Evolutionary conservation across 2,797 vertebrate species (phyloP), one percentile per base, ranked within the genome.

Genomic region (Eulemur rubriventer): DNA sequence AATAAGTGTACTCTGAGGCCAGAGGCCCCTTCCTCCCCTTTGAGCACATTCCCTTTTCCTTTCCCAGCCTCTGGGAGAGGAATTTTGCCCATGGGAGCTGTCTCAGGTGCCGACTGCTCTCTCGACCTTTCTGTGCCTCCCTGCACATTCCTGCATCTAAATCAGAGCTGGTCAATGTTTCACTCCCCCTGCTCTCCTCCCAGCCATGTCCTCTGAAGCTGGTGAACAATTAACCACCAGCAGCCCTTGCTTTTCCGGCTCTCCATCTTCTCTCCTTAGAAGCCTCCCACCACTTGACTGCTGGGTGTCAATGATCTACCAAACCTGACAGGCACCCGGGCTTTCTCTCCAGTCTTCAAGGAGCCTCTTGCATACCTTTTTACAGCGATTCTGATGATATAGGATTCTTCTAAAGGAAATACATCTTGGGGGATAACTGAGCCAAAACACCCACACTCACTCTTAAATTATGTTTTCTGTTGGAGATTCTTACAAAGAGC

Each of bases 171-270:
- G 97, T 98, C 98, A 98, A 97, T 96, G 94, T 98, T 98, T 97
- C 93, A 98, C 97, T 95, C 48, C 22, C 22, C 95, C 83, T 78
- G 79, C 75, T 65, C 4, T 20, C 91, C 95, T 94, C 72, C 92
- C 96, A 76, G 57, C 76, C 9, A 0, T 82, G 61, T 97, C 97
- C 95, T 96, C 96, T 95, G 93, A 96, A 63, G 88, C 98, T 96
- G 89, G 93, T 98, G 97, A 98, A 97, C 98, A 95, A 97, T 98
- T 97, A 98, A 93, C 95, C 84, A 81, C 69, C 96, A 96, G 97
- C 85, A 95, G 76, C 89, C 59, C 13, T 33, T 48, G 52, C 79
- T 95, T 35, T 97, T 2, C 50, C 11, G 2, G n/a, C 83, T 91
- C 86, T 93, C 61, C 43, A 50, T 76, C 69, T 57, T 61, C 83